phyloP scores from a whole-genome alignment of 2,113 vertebrate species.

The Halcyon senegalensis region DNA sequence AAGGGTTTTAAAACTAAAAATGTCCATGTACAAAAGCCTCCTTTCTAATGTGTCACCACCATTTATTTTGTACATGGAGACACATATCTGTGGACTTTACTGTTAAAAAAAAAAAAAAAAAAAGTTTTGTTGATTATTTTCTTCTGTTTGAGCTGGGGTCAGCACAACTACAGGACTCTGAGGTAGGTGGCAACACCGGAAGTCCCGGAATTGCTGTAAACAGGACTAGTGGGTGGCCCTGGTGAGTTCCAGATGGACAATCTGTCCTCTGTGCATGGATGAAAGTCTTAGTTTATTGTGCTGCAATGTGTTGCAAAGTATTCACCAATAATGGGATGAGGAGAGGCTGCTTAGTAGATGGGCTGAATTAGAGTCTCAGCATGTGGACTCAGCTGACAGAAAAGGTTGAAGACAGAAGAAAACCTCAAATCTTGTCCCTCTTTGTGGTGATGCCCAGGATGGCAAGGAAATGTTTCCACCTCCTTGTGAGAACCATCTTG shows the following conservation, averaged over 20 bases:
- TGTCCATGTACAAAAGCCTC: background rate
- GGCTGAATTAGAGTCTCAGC: background rate
- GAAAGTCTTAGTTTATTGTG: background rate
- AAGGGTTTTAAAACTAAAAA: background rate
- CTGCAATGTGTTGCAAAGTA: background rate
- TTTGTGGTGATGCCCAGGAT: background rate
- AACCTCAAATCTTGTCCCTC: background rate
- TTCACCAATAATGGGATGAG: too few relatives aligned
- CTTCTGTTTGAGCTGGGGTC: background rate
- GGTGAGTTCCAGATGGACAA: background rate
- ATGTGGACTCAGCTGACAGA: background rate
- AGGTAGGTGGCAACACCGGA: background rate
- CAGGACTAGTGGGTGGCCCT: background rate
- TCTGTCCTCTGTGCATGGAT: background rate
- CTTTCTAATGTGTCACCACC: rapidly evolving
- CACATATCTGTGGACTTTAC: background rate
- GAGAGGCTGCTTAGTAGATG: background rate
- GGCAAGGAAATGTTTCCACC: background rate
- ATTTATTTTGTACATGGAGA: background rate
- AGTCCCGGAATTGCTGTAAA: background rate
- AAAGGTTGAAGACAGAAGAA: background rate
- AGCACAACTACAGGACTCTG: background rate
- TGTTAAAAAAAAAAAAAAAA: background rate
- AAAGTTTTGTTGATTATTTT: background rate
- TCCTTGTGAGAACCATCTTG: background rate